phyloP scores from a whole-genome alignment of 2,113 vertebrate genomes.

The Gambusia holbrooki region DNA sequence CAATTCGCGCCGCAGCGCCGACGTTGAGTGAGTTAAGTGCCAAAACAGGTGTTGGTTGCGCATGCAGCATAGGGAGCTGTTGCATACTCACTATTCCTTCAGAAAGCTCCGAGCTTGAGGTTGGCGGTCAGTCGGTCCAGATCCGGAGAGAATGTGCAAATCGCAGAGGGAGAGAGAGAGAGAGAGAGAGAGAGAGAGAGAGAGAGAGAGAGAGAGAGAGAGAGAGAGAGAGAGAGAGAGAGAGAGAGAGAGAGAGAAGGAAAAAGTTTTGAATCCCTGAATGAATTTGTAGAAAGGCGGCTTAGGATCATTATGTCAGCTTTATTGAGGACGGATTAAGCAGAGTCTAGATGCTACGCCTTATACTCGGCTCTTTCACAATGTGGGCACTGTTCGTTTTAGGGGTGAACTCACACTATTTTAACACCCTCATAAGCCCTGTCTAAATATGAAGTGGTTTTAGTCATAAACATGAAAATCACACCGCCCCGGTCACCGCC shows the following conservation, averaged over 20 bases:
- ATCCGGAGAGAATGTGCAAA: conserved; percentile 90
- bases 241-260: conserved; percentile 72
- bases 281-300: conserved; percentile 96
- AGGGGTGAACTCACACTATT: conserved; percentile 92
- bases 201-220: conserved; percentile 81
- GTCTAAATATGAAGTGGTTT: conserved; percentile 92
- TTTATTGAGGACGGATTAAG: conserved; percentile 97
- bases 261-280: conserved; percentile 96
- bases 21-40: background rate
- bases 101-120: conserved; percentile 22
- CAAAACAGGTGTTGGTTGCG: conserved; percentile 2
- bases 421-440: conserved; percentile 92
- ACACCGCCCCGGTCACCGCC: conserved; percentile 88
- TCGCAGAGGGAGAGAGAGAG: too few relatives aligned
- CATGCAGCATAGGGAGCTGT: conserved; percentile 18
- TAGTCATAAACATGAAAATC: conserved; percentile 94
- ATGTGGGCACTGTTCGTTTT: conserved; percentile 92
- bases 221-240: conserved; percentile 69
- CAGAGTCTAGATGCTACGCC: conserved; percentile 90
- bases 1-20: conserved; percentile 1
- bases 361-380: conserved; percentile 88
- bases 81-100: conserved; percentile 61
- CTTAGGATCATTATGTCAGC: conserved; percentile 98
- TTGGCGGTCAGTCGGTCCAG: conserved; percentile 53
- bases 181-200: conserved; percentile 63